Evolutionary conservation across 2,113 vertebrate species (phyloP).

Genomic region (Phylloscopus trochiloides): DNA sequence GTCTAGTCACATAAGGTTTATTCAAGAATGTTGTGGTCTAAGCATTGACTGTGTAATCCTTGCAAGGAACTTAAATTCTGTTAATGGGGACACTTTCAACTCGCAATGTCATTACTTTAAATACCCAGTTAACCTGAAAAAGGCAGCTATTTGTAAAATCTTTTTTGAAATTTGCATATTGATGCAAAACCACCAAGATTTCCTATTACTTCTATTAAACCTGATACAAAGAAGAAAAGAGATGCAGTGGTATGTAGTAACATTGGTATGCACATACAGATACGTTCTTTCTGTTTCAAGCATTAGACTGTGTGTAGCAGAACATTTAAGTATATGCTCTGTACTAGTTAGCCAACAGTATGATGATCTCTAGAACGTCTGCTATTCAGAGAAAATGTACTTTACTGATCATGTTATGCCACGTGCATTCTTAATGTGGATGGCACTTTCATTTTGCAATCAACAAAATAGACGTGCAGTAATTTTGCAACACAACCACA

Average conservation of each 20-base stretch:
- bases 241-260: background rate
- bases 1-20: background rate
- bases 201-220: background rate
- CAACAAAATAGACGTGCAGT: accelerated
- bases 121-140: background rate
- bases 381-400: background rate
- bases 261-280: background rate
- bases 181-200: background rate
- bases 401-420: background rate
- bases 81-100: background rate
- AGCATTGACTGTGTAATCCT: background rate
- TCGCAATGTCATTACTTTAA: background rate
- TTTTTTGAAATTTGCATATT: background rate
- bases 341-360: background rate
- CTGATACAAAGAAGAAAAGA: background rate
- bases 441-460: background rate
- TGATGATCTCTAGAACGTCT: background rate
- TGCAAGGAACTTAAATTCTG: background rate
- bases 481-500: background rate
- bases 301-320: background rate
- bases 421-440: background rate
- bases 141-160: background rate
- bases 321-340: background rate
- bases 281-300: background rate
- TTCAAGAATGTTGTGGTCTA: background rate